phyloP scores from a whole-genome alignment of 53 echinoderm and acorn worm species.

The Stichopus horrens region DNA sequence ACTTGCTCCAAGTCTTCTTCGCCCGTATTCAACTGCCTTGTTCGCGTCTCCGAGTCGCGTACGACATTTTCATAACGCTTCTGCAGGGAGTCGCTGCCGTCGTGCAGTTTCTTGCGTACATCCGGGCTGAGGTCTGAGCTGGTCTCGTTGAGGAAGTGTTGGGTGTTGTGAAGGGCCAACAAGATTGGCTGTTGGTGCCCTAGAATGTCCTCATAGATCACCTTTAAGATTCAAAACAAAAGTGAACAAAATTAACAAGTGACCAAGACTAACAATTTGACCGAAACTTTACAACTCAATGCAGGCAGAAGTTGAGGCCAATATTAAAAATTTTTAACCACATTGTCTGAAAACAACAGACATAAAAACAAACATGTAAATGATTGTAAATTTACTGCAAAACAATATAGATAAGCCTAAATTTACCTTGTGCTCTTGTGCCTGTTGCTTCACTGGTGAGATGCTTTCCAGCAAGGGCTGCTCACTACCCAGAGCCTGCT shows the following conservation, averaged over 20 bases:
- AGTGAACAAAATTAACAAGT: too few species aligned
- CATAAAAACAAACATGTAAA: not conserved
- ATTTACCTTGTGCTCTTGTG: constrained; percentile 79
- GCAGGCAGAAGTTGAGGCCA: too few species aligned
- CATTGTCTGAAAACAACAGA: too few species aligned
- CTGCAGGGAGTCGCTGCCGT: constrained; percentile 69
- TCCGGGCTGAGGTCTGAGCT: constrained; percentile 73
- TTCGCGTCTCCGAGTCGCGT: constrained; percentile 70
- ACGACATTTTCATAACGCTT: constrained; percentile 68
- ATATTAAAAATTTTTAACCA: too few species aligned
- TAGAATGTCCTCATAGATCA: constrained; percentile 86
- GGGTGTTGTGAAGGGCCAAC: constrained; percentile 83
- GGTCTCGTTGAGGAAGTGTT: constrained; percentile 76
- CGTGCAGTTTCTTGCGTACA: constrained; percentile 86
- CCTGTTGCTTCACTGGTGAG: constrained; percentile 75
- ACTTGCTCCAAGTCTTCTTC: constrained; percentile 69
- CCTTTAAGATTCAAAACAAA: constrained; percentile 35
- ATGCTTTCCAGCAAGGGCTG: constrained; percentile 79
- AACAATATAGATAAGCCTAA: not conserved
- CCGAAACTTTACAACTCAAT: too few species aligned
- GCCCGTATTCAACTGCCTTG: constrained; percentile 63
- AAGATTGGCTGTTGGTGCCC: constrained; percentile 95
- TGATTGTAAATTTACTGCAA: not conserved
- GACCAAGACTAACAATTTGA: too few species aligned
- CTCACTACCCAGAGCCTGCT: constrained; percentile 78